Base-by-base conservation (phyloP, 2,888 invertebrate species). In the Epirrita christyi region DNA sequence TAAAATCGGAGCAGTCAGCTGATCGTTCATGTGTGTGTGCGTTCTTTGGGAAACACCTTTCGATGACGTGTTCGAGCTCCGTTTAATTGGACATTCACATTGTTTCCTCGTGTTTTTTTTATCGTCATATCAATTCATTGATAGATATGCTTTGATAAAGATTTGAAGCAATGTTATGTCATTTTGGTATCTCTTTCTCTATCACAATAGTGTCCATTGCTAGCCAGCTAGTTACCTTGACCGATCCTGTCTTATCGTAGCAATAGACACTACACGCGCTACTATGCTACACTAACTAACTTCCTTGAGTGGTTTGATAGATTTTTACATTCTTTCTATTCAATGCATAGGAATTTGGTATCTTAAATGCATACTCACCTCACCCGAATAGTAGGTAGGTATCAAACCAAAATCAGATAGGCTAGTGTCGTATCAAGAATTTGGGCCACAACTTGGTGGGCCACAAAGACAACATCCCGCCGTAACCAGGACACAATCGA, bases 1-100 rank as follows among this genome's bases (percentile, higher is more conserved):
- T 91, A 89, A 90, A 91, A 92, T 92, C 91, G 86, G 91, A 91
- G 91, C 91, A 91, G 86, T 91, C 91, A 91, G 91, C 91, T 92
- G 91, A 88, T 90, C 85, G 78, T 76, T 70, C 64, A 71, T 83
- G 80, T 84, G 85, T 85, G 84, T 78, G 84, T 83, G 84, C 86
- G 86, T 86, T 91, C 92, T 90, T 92, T 88, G 92, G 92, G 92
- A 91, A 92, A 92, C 92, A 92, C 92, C 92, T 91, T 91, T 86
- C 85, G 90, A 91, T 92, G 91, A 92, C 91, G 92, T 88, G 86
- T 85, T 77, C 85, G 85, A 85, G 88, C 85, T 88, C 81, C 85
- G 86, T 87, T 89, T 91, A 92, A 92, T 91, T 92, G 89, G 91
- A 88, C 86, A 86, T 86, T 87, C 87, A 83, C 88, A 90, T 90